Conservation (phyloP, 2,113 vertebrate genomes). For the Neotragus pygmaeus region DNA sequence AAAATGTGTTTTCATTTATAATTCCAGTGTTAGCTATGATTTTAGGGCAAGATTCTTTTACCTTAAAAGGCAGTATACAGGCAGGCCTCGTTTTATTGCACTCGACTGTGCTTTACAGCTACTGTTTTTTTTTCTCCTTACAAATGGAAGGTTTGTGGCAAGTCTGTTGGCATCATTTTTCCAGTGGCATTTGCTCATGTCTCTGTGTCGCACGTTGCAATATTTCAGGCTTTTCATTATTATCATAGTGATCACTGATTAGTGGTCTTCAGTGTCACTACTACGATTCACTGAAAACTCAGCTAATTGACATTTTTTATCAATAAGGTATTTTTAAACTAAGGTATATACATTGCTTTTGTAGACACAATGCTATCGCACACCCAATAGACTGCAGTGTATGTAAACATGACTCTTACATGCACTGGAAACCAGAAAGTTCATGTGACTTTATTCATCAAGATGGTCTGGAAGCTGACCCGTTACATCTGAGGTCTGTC, state of each 20-base stretch:
- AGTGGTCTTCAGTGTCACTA: not conserved
- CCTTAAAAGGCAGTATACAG: not conserved
- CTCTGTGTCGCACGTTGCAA: not conserved
- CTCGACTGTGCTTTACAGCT: not conserved
- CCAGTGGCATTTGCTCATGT: not conserved
- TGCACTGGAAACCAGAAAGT: not conserved
- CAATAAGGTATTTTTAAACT: not conserved
- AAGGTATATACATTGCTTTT: not conserved
- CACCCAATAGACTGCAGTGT: not conserved
- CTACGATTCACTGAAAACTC: not conserved
- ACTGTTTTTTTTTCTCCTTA: not conserved
- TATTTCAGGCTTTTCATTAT: too few species aligned
- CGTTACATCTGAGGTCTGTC: not conserved
- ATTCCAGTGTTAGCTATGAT: not conserved
- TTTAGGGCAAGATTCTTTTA: not conserved
- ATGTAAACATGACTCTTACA: not conserved
- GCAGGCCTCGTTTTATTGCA: not conserved
- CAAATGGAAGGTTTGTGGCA: not conserved
- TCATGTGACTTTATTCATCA: not conserved
- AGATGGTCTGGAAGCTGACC: not conserved
- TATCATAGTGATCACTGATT: too few species aligned
- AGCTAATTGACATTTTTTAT: not conserved
- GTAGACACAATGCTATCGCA: not conserved
- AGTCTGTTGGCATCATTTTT: not conserved
- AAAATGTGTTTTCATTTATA: not conserved